Conservation (phyloP, 2,888 invertebrate species). For the Agapostemon virescens region DNA sequence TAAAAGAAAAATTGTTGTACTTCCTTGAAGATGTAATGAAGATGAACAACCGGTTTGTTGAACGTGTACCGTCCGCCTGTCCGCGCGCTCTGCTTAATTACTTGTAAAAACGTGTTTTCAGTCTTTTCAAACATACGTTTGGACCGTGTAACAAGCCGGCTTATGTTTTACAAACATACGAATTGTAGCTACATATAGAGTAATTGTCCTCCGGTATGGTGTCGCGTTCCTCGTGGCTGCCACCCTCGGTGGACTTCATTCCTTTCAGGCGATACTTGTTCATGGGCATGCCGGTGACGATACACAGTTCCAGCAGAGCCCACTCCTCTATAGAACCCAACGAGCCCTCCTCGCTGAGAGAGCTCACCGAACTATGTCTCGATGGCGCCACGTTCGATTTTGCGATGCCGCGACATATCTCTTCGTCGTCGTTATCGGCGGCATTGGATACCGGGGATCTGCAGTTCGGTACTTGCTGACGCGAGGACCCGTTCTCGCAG, state of each 20-base stretch:
- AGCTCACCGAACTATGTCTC: slow-evolving; percentile 52
- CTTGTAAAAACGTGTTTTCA: slow-evolving; percentile 53
- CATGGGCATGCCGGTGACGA: slow-evolving; percentile 55
- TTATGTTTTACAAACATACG: slow-evolving; percentile 63
- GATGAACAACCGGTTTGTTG: background rate
- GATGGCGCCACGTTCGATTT: slow-evolving; percentile 44
- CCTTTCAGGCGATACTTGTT: slow-evolving; percentile 59
- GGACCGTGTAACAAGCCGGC: background rate
- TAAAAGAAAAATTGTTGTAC: no score
- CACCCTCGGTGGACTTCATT: slow-evolving; percentile 41
- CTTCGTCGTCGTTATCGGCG: slow-evolving; percentile 55
- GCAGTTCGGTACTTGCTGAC: slow-evolving; percentile 33
- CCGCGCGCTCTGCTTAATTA: background rate
- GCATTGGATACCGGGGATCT: slow-evolving; percentile 40
- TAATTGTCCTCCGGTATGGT: slow-evolving; percentile 60
- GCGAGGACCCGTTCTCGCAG: slow-evolving; percentile 28
- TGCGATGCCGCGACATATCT: slow-evolving; percentile 15
- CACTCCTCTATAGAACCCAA: slow-evolving; percentile 57
- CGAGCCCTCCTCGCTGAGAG: slow-evolving; percentile 53
- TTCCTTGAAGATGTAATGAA: background rate
- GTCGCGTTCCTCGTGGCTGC: slow-evolving; percentile 52
- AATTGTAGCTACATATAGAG: slow-evolving; percentile 65
- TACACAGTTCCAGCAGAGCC: slow-evolving; percentile 60
- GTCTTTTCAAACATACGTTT: slow-evolving; percentile 37
- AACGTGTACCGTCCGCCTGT: background rate